Conservation (phyloP, 2,888 invertebrate genomes). For the Lysandra coridon region DNA sequence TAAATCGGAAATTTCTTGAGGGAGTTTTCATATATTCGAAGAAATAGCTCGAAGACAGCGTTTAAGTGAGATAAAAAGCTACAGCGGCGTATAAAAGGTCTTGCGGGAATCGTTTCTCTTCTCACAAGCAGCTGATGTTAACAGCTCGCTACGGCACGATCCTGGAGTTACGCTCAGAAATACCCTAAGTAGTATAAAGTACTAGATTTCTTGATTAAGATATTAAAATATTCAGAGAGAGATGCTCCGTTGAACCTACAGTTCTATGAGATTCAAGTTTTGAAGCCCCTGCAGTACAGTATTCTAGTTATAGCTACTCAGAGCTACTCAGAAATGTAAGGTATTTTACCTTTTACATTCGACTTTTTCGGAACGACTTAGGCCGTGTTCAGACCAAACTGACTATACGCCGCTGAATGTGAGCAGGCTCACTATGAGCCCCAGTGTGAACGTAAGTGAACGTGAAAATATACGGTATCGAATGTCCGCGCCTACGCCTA, state of each 20-base stretch:
- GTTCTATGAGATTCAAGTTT: neutral
- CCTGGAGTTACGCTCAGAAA: constrained; percentile 38
- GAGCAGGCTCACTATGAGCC: no score
- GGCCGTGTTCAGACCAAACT: no score
- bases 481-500: no score
- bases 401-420: no score
- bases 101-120: constrained; percentile 47
- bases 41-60: constrained; percentile 45
- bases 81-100: constrained; percentile 47
- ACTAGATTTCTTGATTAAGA: constrained; percentile 25
- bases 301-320: neutral
- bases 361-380: neutral
- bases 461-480: no score
- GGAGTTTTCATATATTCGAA: constrained; percentile 40
- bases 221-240: constrained; percentile 20
- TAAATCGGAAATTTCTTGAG: constrained; percentile 28
- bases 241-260: neutral
- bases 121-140: constrained; percentile 45
- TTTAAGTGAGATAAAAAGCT: constrained; percentile 47
- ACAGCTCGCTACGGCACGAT: constrained; percentile 46
- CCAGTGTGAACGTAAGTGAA: no score
- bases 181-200: constrained; percentile 41
- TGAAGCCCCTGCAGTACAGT: neutral
- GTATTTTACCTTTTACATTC: no score
- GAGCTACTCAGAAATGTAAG: no score